Conservation (phyloP, 2,888 invertebrate species). For the Diabrotica balteata region DNA sequence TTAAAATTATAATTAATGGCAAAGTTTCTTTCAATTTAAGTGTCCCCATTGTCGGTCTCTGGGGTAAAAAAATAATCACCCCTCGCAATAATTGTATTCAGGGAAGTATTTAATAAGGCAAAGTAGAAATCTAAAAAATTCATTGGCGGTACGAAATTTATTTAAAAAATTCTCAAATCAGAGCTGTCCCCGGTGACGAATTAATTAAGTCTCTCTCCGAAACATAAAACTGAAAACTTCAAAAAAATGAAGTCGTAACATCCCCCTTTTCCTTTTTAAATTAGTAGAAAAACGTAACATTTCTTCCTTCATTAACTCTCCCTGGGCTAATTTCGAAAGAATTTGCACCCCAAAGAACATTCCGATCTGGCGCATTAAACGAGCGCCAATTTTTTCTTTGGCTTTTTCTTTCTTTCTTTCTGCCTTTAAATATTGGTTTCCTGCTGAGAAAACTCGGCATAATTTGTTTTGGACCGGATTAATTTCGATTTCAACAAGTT, state of each 20-base stretch:
- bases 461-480: slow-evolving; percentile 50
- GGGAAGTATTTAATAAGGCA: slow-evolving; percentile 48
- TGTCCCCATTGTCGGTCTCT: slow-evolving; percentile 1
- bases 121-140: slow-evolving; percentile 55
- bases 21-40: slow-evolving; percentile 31
- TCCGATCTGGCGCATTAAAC: slow-evolving; percentile 54
- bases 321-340: slow-evolving; percentile 62
- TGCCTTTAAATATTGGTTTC: slow-evolving; percentile 47
- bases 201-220: slow-evolving; percentile 58
- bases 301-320: slow-evolving; percentile 62
- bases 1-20: slow-evolving; percentile 1
- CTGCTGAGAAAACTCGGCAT: slow-evolving; percentile 39
- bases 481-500: slow-evolving; percentile 51
- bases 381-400: slow-evolving; percentile 46
- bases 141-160: slow-evolving; percentile 55
- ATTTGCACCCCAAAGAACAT: slow-evolving; percentile 60
- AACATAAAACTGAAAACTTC: slow-evolving; percentile 54
- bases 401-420: slow-evolving; percentile 45
- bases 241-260: slow-evolving; percentile 58
- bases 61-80: slow-evolving; percentile 38
- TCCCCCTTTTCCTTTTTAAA: slow-evolving; percentile 57
- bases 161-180: slow-evolving; percentile 55
- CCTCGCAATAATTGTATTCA: slow-evolving; percentile 36
- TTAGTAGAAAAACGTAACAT: slow-evolving; percentile 62
- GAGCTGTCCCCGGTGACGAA: slow-evolving; percentile 57